Evolutionary conservation across 2,797 vertebrate genomes (phyloP), one percentile per base, ranked within the genome.

Genomic region (Hydrocynus forskahlii): DNA sequence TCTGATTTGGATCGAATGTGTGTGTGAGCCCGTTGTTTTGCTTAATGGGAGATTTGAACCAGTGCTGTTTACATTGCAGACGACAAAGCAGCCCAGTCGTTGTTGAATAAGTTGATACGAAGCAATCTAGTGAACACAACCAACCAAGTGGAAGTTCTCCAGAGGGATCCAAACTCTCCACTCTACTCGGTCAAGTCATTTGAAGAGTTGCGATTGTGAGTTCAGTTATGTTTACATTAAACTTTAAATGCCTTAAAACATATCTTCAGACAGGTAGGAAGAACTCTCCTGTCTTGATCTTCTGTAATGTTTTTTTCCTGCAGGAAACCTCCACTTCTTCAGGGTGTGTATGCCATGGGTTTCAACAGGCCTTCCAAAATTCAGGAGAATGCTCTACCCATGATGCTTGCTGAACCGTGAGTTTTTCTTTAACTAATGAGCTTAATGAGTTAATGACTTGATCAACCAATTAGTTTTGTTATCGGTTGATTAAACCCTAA

Each of bases 371-470:
- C 98, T 1, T 99, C 98, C 0, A 99, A 99, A 93, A 99, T 99
- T 87, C 98, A 99, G 67, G 98, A 99, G 88, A 99, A 96, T 0
- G 97, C 97, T 0, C 90, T 99, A 90, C 98, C 98, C 17, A 96
- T 99, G 96, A 99, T 99, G 98, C 94, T 99, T n/a, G 97, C 98
- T 43, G 97, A 97, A 83, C 98, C 97, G 98, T 99, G 91, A 70
- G 97, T 97, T 86, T 80, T 45, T 6, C 13, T 10, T 43, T 43
- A 38, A 19, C 29, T 59, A 59, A 57, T 21, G 0, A 9, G 17
- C 9, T 54, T 9, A 29, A 62, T 13, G 10, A 2, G 45, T 48
- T 14, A 52, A 52, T 52, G 43, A 45, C 43, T 45, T 45, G 43
- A 8, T 45, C 35, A 2, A 35, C 2, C 35, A 2, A 35, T 35